phyloP scores from a whole-genome alignment of 2,797 vertebrate species.

The Rhabdophis nuchalis region DNA sequence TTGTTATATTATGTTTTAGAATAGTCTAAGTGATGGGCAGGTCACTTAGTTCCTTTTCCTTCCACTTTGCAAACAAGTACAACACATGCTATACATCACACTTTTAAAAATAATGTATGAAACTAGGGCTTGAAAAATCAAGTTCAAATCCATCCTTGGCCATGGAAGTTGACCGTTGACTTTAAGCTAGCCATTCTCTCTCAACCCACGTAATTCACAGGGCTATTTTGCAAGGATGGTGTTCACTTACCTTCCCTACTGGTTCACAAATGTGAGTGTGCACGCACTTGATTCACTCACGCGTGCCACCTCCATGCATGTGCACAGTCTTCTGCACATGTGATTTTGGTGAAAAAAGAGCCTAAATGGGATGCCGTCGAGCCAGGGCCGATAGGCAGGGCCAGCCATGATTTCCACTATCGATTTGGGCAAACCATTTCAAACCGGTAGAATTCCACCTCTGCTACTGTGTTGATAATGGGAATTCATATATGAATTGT shows the following conservation, averaged over 20 bases:
- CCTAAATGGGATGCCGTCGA: no score
- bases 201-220: not conserved
- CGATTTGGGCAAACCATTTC: no score
- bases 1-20: not conserved
- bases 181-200: not conserved
- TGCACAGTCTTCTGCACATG: no score
- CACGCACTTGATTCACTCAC: no score
- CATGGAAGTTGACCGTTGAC: not conserved
- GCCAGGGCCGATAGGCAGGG: no score
- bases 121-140: not conserved
- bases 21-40: not conserved
- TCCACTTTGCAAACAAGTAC: not conserved
- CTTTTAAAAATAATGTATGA: not conserved
- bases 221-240: not conserved
- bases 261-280: no score
- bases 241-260: no score
- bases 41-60: not conserved
- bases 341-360: no score
- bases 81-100: not conserved
- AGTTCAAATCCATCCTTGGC: not conserved
- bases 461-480: not conserved
- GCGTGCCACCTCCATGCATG: no score
- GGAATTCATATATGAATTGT: not conserved
- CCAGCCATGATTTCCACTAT: no score
- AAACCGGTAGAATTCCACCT: no score